phyloP scores from a whole-genome alignment of 2,888 invertebrate genomes.

The Cerastis leucographa region DNA sequence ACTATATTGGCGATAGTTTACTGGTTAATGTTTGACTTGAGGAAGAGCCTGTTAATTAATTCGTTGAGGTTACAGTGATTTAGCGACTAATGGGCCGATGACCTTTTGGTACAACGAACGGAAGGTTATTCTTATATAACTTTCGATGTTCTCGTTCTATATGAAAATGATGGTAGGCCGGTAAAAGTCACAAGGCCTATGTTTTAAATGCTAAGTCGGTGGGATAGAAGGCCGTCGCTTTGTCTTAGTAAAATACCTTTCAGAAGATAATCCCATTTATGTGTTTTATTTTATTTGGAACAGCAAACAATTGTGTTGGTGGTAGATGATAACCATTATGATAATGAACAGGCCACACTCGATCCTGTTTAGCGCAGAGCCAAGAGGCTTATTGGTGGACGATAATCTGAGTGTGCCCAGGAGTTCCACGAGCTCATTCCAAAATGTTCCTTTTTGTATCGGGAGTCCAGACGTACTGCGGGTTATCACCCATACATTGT shows the following conservation, averaged over 20 bases:
- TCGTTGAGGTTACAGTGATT: not conserved
- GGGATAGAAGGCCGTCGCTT: not conserved
- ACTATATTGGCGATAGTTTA: slow-evolving; percentile 1
- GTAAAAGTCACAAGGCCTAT: not conserved
- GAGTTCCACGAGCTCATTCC: too few relatives aligned
- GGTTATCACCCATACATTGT: too few relatives aligned
- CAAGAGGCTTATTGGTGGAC: too few relatives aligned
- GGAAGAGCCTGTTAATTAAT: slow-evolving; percentile 17
- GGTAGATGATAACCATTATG: too few relatives aligned
- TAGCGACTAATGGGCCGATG: not conserved
- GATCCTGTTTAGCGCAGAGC: too few relatives aligned
- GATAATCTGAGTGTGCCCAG: too few relatives aligned
- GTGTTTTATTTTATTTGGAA: too few relatives aligned
- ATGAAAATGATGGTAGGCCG: not conserved
- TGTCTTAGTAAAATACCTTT: not conserved
- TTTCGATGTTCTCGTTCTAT: not conserved
- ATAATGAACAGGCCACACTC: too few relatives aligned
- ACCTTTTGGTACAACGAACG: not conserved
- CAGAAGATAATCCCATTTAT: not conserved
- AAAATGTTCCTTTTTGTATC: too few relatives aligned
- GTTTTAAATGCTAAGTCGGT: not conserved
- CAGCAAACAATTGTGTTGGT: too few relatives aligned
- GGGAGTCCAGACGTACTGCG: too few relatives aligned
- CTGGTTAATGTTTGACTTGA: not conserved
- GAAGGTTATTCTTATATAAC: not conserved